These are phyloP conservation scores for Pollenia griseotomentosa DNA, from an alignment of 2,888 invertebrate genomes.

Conservation along the genomic window DNA sequence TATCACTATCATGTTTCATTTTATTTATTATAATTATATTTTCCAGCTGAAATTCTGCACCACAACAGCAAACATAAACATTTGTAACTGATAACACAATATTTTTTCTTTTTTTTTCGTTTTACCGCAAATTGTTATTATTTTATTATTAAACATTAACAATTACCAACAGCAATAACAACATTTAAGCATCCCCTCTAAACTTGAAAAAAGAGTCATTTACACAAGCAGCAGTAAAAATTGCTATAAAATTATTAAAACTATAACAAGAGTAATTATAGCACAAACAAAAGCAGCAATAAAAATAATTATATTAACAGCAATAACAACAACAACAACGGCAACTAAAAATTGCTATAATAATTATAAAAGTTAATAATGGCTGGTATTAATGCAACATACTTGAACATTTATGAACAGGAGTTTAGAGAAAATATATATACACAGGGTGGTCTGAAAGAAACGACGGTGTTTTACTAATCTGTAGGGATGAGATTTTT, in stretches of 20 bases:
- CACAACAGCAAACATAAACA: slow-evolving; percentile 16
- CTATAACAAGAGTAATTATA: slow-evolving; percentile 40
- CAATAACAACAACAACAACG: not conserved
- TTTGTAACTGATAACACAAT: slow-evolving; percentile 20
- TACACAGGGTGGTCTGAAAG: too few relatives aligned
- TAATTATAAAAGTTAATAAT: slow-evolving; percentile 48
- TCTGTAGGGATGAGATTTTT: too few relatives aligned
- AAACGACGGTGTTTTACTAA: too few relatives aligned
- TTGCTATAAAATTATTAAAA: slow-evolving; percentile 26
- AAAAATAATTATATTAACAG: slow-evolving; percentile 28
- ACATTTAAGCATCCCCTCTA: not conserved
- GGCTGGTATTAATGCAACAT: slow-evolving; percentile 3
- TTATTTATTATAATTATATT: not conserved
- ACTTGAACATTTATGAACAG: not conserved
- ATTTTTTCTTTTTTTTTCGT: not conserved
- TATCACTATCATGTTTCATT: slow-evolving; percentile 24
- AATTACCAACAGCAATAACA: slow-evolving; percentile 35
- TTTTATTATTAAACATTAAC: slow-evolving; percentile 34
- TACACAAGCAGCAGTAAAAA: slow-evolving; percentile 15
- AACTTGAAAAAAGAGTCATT: slow-evolving; percentile 28
- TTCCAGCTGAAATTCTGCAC: not conserved
- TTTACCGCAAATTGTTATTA: slow-evolving; percentile 35
- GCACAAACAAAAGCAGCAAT: slow-evolving; percentile 8
- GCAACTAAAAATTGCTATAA: slow-evolving; percentile 22
- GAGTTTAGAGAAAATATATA: not conserved